Evolutionary conservation across 2,888 invertebrate species (phyloP).

Genomic region (Piscicola geometra): DNA sequence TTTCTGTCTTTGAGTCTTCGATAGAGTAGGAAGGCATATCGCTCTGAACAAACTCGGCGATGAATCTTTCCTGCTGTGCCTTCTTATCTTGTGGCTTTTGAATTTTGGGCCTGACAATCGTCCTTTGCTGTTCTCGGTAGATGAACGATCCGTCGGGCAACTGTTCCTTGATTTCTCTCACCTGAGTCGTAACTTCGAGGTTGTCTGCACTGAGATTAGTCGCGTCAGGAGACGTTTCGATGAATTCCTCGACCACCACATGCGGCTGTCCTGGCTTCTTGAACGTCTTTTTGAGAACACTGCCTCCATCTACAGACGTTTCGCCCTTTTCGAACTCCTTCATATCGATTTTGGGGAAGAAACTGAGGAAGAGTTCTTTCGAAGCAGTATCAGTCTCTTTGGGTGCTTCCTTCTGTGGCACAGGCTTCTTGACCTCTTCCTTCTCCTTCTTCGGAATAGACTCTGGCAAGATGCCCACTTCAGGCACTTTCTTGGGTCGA

Average conservation of each 20-base stretch:
- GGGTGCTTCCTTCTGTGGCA: not conserved
- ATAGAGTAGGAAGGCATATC: slow-evolving; percentile 23
- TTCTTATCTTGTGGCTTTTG: slow-evolving; percentile 1
- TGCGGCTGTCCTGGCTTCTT: not conserved
- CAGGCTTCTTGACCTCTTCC: too few species aligned
- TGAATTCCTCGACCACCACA: not conserved
- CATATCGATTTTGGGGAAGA: not conserved
- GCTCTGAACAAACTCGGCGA: slow-evolving; percentile 1
- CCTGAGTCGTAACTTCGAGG: slow-evolving; percentile 3
- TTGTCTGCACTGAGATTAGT: not conserved
- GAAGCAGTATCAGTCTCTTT: not conserved
- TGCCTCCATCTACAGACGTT: not conserved
- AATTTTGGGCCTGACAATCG: not conserved
- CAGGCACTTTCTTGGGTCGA: slow-evolving; percentile 4
- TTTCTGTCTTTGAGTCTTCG: not conserved
- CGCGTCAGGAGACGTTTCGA: slow-evolving; percentile 2
- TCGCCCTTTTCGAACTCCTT: not conserved
- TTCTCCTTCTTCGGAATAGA: not conserved
- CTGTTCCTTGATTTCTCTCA: slow-evolving; percentile 7
- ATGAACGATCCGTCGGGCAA: not conserved
- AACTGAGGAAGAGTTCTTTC: not conserved
- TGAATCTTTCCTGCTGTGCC: slow-evolving; percentile 17
- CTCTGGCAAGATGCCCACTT: slow-evolving; percentile 8
- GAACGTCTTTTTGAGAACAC: slow-evolving; percentile 4
- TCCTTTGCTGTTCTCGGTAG: not conserved